phyloP scores from a whole-genome alignment of 2,113 vertebrate species.

The Excalfactoria chinensis region DNA sequence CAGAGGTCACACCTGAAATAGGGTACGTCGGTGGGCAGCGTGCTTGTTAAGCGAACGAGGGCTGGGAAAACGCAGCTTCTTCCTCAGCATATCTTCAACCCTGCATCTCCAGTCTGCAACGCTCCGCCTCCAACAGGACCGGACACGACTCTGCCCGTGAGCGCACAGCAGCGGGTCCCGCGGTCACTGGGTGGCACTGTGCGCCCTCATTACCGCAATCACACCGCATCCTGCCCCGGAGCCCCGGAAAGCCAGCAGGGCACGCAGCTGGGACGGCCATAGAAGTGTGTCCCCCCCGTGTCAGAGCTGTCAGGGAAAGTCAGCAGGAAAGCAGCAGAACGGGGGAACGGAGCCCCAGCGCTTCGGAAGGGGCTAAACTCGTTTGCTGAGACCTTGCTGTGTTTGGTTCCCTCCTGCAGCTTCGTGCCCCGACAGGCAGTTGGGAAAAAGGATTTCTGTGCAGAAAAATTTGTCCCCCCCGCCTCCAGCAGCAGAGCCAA shows the following conservation, averaged over 20 bases:
- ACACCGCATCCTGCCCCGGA: background rate
- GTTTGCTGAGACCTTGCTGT: background rate
- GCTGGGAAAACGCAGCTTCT: background rate
- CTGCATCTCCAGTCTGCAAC: background rate
- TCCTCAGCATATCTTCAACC: background rate
- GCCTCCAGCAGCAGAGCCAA: background rate
- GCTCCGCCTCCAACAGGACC: no score
- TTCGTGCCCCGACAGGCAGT: background rate
- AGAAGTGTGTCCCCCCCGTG: background rate
- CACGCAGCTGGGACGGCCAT: slow-evolving; percentile 7
- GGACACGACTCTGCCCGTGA: no score
- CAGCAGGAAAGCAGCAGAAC: background rate
- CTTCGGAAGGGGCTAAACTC: background rate
- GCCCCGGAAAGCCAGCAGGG: slow-evolving; percentile 55
- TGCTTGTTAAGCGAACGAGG: background rate
- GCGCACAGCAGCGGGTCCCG: no score
- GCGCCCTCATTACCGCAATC: no score
- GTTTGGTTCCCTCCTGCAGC: slow-evolving; percentile 1
- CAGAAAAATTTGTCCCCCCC: background rate
- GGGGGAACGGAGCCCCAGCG: background rate
- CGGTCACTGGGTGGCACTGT: no score
- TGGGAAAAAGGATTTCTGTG: background rate
- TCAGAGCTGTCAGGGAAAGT: background rate
- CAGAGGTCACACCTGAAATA: background rate
- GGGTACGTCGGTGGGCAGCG: background rate